phyloP scores from a whole-genome alignment of 2,113 vertebrate species.

The Oncorhynchus nerka region DNA sequence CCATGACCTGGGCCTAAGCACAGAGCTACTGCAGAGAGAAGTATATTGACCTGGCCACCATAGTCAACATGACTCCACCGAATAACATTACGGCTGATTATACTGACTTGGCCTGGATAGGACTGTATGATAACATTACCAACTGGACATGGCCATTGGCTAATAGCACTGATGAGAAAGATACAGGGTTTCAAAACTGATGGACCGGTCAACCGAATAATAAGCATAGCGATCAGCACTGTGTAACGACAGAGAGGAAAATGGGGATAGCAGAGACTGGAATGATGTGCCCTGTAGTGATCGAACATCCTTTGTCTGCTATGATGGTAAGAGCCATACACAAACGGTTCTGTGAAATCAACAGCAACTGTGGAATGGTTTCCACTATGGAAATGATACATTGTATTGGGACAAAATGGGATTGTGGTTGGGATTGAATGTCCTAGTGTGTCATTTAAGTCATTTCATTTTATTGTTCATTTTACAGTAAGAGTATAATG shows the following conservation, averaged over 20 bases:
- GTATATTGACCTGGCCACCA: no score
- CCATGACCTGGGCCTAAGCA: background rate
- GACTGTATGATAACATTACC: constrained; percentile 13
- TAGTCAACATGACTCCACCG: background rate
- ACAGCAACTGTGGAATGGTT: no score
- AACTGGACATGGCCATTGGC: constrained; percentile 30
- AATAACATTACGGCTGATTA: constrained; percentile 1
- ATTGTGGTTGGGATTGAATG: no score
- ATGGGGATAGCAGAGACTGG: background rate
- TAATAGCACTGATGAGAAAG: background rate
- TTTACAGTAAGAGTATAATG: no score
- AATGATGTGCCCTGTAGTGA: background rate
- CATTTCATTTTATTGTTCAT: no score
- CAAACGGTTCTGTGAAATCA: no score
- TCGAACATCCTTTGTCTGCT: background rate
- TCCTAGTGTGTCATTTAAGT: no score
- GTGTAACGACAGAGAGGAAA: background rate
- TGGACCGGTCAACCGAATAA: fast-evolving
- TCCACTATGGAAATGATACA: no score
- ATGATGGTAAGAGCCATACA: background rate
- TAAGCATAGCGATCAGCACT: fast-evolving
- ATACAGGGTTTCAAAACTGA: constrained; percentile 8
- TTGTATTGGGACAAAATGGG: no score
- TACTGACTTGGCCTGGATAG: constrained; percentile 18
- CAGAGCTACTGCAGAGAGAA: no score